Conservation (phyloP, 2,113 vertebrate species). For the Polypterus bichir region DNA sequence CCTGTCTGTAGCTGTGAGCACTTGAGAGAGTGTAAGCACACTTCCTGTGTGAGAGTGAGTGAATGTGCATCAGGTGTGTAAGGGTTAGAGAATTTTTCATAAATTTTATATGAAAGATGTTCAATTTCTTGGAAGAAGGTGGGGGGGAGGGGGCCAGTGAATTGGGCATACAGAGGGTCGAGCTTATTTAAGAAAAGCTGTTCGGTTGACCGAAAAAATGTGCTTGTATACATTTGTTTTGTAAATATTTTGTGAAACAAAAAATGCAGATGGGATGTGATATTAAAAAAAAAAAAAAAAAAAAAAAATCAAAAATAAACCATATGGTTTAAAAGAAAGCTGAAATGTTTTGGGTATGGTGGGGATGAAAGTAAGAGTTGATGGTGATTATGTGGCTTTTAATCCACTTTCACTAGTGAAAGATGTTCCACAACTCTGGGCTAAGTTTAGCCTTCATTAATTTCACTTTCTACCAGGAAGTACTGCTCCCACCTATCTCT, state of each 20-base stretch:
- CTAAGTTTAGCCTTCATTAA: too few species aligned
- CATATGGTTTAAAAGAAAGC: not conserved
- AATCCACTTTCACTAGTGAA: not conserved
- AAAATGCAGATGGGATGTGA: slow-evolving; percentile 39
- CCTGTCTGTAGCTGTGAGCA: slow-evolving; percentile 57
- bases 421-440: not conserved
- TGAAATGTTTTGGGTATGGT: not conserved
- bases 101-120: slow-evolving; percentile 42
- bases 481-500: too few species aligned
- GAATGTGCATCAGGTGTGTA: slow-evolving; percentile 12
- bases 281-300: slow-evolving; percentile 35
- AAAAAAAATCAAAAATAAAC: slow-evolving; percentile 43
- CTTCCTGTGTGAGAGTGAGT: slow-evolving; percentile 36
- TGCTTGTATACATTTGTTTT: slow-evolving; percentile 41
- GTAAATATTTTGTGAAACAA: slow-evolving; percentile 71
- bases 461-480: too few species aligned
- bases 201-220: slow-evolving; percentile 28
- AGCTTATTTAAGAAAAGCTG: slow-evolving; percentile 5
- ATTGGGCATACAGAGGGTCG: too few species aligned
- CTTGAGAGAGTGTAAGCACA: slow-evolving; percentile 47
- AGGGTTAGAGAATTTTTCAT: slow-evolving; percentile 25
- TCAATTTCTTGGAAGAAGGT: slow-evolving; percentile 26
- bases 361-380: too few species aligned
- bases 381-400: too few species aligned
- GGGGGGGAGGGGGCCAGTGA: too few species aligned